Evolutionary conservation across 2,888 invertebrate genomes (phyloP).

Genomic region (Tetramorium bicarinatum): DNA sequence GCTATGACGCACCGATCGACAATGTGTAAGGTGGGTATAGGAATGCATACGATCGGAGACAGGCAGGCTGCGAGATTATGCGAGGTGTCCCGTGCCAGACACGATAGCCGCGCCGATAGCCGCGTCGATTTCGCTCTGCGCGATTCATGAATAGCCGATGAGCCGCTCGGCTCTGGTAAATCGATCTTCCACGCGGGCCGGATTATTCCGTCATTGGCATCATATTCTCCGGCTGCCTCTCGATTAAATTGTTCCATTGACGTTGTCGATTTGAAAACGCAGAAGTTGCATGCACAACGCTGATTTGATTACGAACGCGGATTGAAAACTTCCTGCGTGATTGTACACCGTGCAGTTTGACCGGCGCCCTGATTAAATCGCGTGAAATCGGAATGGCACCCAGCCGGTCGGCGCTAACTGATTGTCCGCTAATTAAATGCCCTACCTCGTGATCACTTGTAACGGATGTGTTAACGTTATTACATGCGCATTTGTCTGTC

Average conservation of each 20-base stretch:
- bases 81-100: not conserved
- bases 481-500: conserved; percentile 15
- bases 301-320: conserved; percentile 64
- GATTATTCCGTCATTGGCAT: conserved; percentile 5
- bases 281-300: conserved; percentile 23
- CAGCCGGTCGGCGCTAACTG: conserved; percentile 59
- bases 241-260: conserved; percentile 32
- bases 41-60: not conserved
- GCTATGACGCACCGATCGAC: conserved; percentile 83
- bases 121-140: not conserved
- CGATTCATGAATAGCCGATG: conserved; percentile 41
- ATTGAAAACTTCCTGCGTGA: conserved; percentile 32
- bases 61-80: conserved; percentile 3
- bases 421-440: conserved; percentile 69
- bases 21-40: conserved; percentile 85
- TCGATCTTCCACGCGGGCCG: not conserved
- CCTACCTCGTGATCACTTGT: conserved; percentile 43
- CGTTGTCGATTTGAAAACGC: conserved; percentile 34
- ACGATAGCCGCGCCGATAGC: conserved; percentile 9
- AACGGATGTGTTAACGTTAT: conserved; percentile 44
- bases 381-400: conserved; percentile 56
- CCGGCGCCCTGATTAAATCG: conserved; percentile 64
- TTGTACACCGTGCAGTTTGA: conserved; percentile 49
- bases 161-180: conserved; percentile 21
- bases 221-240: not conserved